These are phyloP conservation scores for Phylloscopus trochiloides DNA, from an alignment of 2,113 vertebrate genomes.

Conservation along the genomic window DNA sequence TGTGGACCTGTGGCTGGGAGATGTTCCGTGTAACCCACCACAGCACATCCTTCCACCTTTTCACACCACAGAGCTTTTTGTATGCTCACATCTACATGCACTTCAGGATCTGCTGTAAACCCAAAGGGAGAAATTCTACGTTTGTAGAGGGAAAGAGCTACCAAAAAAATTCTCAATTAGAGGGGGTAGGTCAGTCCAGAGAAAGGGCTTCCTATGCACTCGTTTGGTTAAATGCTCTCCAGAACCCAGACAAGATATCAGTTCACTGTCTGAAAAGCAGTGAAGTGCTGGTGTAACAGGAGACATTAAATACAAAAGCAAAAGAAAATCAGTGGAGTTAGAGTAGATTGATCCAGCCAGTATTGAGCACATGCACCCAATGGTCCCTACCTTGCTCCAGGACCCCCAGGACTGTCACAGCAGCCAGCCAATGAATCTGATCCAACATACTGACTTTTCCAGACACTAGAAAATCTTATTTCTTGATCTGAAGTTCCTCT, in stretches of 20 bases:
- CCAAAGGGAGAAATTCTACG: not conserved
- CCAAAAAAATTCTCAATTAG: not conserved
- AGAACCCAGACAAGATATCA: not conserved
- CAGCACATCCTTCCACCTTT: not conserved
- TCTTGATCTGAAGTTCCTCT: not conserved
- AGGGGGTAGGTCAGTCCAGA: not conserved
- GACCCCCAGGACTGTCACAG: slow-evolving; percentile 76
- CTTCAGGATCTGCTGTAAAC: not conserved
- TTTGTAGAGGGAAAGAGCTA: not conserved
- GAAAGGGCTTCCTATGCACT: not conserved
- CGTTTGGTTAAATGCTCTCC: not conserved
- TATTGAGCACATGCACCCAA: accelerated
- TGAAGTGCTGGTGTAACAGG: not conserved
- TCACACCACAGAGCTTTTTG: accelerated
- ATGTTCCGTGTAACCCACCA: accelerated
- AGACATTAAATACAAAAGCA: not conserved
- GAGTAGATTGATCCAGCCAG: not conserved
- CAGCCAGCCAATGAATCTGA: slow-evolving; percentile 69
- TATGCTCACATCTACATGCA: accelerated
- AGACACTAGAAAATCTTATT: not conserved
- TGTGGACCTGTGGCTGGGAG: not conserved
- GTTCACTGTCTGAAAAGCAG: not conserved
- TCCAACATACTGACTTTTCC: slow-evolving; percentile 67
- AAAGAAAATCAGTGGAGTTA: not conserved
- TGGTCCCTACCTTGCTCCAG: slow-evolving; percentile 81